A percentile compares a stretch with the other conserved stretches of the same genome.
Evolutionary conservation across 2,888 invertebrate genomes (phyloP).

Genomic region (Geotrupes spiniger): DNA sequence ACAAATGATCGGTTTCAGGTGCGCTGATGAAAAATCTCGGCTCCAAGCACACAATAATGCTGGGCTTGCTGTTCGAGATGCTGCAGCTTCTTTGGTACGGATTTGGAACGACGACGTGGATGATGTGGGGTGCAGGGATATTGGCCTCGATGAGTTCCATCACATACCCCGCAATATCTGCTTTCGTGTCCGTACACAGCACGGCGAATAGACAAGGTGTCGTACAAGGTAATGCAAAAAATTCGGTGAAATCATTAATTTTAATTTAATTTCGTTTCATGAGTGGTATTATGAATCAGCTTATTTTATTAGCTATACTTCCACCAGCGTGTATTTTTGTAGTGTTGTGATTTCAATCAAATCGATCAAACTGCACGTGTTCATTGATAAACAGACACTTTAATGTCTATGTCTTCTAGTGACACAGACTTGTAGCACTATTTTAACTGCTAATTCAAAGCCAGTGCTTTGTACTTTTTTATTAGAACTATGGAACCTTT

Average conservation of each 20-base stretch:
- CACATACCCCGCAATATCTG: constrained; percentile 98
- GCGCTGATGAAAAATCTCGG: constrained; percentile 72
- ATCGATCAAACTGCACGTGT: too few species aligned
- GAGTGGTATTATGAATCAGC: too few species aligned
- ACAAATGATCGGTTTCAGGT: constrained; percentile 29
- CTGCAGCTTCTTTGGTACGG: constrained; percentile 97
- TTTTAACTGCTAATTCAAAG: too few species aligned
- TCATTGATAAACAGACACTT: too few species aligned
- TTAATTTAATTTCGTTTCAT: too few species aligned
- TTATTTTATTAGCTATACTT: not conserved
- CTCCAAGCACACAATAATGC: constrained; percentile 94
- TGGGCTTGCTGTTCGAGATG: constrained; percentile 95
- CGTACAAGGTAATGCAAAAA: constrained; percentile 46
- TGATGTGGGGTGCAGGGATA: constrained; percentile 99
- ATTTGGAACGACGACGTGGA: constrained; percentile 94
- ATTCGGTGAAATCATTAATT: too few species aligned
- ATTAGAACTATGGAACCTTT: too few species aligned
- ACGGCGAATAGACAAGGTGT: constrained; percentile 95
- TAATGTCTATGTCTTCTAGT: too few species aligned
- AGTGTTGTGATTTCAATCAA: too few species aligned
- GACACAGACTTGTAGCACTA: too few species aligned
- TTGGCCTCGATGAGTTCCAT: constrained; percentile 94
- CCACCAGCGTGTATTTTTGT: too few species aligned
- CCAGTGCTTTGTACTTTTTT: too few species aligned
- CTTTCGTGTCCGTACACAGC: constrained; percentile 96